Conservation (phyloP, 2,113 vertebrate genomes). For the Aspiorhynchus laticeps region DNA sequence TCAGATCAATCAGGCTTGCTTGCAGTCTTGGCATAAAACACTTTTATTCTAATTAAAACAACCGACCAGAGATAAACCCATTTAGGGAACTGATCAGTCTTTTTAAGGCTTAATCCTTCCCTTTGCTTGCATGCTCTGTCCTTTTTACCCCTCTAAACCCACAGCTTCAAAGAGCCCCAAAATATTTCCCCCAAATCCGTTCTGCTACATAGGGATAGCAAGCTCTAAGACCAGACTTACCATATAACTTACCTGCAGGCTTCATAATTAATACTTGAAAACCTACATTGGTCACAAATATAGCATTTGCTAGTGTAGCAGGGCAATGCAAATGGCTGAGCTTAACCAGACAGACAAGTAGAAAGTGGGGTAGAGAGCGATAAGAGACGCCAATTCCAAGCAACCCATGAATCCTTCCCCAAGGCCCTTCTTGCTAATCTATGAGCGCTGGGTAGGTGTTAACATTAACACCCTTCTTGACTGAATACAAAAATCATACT, state of each 20-base stretch:
- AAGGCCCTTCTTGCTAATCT: conserved; percentile 40
- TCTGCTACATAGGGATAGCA: conserved; percentile 36
- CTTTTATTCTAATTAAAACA: conserved; percentile 65
- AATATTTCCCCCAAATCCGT: conserved; percentile 36
- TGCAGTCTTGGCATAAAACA: conserved; percentile 70
- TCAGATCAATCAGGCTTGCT: conserved; percentile 56
- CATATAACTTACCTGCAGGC: conserved; percentile 68
- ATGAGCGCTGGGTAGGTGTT: not conserved
- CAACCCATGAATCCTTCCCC: conserved; percentile 48
- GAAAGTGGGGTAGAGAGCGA: conserved; percentile 71
- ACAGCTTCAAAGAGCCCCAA: conserved; percentile 35
- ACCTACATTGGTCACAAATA: conserved; percentile 64
- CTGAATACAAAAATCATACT: not conserved
- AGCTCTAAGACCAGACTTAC: conserved; percentile 48
- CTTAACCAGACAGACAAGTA: conserved; percentile 75
- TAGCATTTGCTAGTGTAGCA: conserved; percentile 66
- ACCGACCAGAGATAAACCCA: conserved; percentile 63
- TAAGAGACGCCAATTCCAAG: conserved; percentile 53
- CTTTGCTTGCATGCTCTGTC: conserved; percentile 66
- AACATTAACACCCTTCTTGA: conserved; percentile 6
- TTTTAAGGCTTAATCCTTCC: conserved; percentile 59
- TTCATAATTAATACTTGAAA: conserved; percentile 53
- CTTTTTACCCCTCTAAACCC: conserved; percentile 22
- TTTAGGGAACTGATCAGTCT: conserved; percentile 57
- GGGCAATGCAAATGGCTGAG: conserved; percentile 49